A percentile compares a stretch with the other conserved stretches of the same genome.
Evolutionary conservation across 2,113 vertebrate species (phyloP).

Genomic region (Ctenomys sociabilis): DNA sequence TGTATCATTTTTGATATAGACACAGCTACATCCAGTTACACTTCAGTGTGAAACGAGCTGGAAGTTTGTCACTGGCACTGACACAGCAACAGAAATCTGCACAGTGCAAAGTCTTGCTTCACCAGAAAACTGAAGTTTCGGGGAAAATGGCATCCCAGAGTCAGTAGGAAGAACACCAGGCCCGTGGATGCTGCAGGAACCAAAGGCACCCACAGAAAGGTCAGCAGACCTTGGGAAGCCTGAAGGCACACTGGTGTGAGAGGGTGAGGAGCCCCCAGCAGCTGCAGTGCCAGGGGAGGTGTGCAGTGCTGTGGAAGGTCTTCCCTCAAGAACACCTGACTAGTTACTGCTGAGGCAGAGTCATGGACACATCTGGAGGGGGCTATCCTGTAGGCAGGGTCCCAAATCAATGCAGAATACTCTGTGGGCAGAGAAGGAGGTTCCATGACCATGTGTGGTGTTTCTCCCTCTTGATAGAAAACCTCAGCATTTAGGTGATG

Average conservation of each 20-base stretch:
- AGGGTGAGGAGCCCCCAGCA: neutral
- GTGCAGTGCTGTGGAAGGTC: neutral
- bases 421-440: neutral
- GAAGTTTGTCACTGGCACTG: neutral
- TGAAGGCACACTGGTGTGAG: neutral
- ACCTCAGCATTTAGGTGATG: no score
- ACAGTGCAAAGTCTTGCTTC: neutral
- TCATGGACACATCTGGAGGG: neutral
- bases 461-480: neutral
- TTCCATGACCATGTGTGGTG: neutral
- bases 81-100: neutral
- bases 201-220: no score
- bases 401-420: neutral
- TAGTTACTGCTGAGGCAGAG: no score
- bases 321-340: neutral
- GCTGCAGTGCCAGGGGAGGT: neutral
- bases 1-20: neutral
- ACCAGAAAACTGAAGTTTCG: neutral
- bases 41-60: neutral
- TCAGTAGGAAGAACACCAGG: no score
- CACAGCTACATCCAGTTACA: neutral
- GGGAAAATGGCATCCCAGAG: neutral
- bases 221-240: neutral
- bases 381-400: neutral
- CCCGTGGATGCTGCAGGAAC: accelerated